Conservation (phyloP, 2,113 vertebrate species). For the Apodemus sylvaticus region DNA sequence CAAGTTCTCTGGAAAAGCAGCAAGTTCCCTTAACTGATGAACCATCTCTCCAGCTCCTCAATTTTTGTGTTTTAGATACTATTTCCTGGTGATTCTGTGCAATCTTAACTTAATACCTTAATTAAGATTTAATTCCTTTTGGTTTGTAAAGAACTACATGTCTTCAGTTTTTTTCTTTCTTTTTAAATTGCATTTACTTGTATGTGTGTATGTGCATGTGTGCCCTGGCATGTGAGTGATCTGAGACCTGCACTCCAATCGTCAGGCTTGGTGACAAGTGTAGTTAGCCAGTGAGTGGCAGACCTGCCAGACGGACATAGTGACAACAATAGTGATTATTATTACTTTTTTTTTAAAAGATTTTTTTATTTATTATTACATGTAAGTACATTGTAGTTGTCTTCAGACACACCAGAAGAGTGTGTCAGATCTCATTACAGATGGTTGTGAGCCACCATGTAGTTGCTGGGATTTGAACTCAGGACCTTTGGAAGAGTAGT, state of each 20-base stretch:
- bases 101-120: not conserved
- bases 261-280: not conserved
- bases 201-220: not conserved
- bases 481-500: too few species aligned
- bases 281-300: not conserved
- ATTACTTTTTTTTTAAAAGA: too few species aligned
- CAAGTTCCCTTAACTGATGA: not conserved
- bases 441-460: too few species aligned
- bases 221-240: not conserved
- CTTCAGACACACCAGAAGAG: too few species aligned
- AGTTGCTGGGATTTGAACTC: too few species aligned
- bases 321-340: not conserved
- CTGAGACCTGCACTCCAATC: not conserved
- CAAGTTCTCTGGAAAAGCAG: not conserved
- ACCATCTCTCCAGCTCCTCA: not conserved
- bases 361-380: not conserved
- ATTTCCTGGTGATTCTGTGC: slow-evolving; percentile 15
- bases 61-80: not conserved
- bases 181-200: not conserved
- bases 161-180: not conserved
- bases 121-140: slow-evolving; percentile 21
- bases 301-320: too few species aligned
- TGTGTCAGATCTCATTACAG: too few species aligned
- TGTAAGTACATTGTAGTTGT: too few species aligned
- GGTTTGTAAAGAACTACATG: not conserved